Evolutionary conservation across 2,113 vertebrate species (phyloP).

Genomic region (Callopanchax toddi): DNA sequence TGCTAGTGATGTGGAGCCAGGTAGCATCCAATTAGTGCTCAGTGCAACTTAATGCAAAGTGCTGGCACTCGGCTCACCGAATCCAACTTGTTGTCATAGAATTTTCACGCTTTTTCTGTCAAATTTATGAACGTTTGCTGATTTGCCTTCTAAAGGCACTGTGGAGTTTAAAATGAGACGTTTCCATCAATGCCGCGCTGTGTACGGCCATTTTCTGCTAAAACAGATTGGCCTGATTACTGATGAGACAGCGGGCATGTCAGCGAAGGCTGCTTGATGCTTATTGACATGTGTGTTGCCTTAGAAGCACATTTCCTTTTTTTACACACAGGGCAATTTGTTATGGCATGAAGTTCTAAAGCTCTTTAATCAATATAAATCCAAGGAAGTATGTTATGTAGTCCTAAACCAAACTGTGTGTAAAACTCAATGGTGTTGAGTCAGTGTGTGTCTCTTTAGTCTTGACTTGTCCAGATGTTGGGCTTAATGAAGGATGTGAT

Average conservation of each 20-base stretch:
- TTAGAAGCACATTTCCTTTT: constrained; percentile 67
- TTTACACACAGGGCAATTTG: constrained; percentile 72
- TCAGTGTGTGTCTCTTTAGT: constrained; percentile 41
- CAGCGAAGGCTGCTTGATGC: constrained; percentile 64
- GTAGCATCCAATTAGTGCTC: constrained; percentile 82
- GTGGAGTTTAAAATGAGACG: constrained; percentile 78
- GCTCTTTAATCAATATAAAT: constrained; percentile 59
- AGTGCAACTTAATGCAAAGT: constrained; percentile 80
- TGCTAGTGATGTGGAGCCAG: constrained; percentile 79
- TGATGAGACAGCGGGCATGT: constrained; percentile 67
- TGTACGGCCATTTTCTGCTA: constrained; percentile 71
- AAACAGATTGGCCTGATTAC: constrained; percentile 80
- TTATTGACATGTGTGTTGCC: constrained; percentile 73
- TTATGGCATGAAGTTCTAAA: constrained; percentile 55
- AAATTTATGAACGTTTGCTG: constrained; percentile 73
- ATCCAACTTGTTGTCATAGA: constrained; percentile 78
- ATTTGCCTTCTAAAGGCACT: constrained; percentile 77
- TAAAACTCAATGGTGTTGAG: constrained; percentile 61
- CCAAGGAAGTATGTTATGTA: constrained; percentile 39
- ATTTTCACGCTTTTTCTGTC: constrained; percentile 77
- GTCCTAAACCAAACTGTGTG: constrained; percentile 46
- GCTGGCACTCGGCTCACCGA: constrained; percentile 71
- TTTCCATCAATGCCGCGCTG: constrained; percentile 63
- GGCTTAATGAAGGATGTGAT: constrained; percentile 32
- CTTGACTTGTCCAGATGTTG: constrained; percentile 37